phyloP scores from a whole-genome alignment of 2,113 vertebrate genomes.

The Genyomyrus donnyi region DNA sequence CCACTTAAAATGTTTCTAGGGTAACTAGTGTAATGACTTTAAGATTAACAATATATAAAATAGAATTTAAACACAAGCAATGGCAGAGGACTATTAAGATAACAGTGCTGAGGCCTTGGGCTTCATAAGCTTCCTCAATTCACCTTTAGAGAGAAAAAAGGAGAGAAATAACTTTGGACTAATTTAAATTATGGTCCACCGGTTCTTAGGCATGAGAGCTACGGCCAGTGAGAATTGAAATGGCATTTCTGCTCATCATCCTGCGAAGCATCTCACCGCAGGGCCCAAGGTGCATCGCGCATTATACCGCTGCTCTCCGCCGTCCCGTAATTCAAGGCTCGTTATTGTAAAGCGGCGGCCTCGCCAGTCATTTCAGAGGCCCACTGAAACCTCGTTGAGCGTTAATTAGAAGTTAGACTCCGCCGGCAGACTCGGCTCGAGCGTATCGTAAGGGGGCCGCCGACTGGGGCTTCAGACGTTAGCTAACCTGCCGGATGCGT shows the following conservation, averaged over 20 bases:
- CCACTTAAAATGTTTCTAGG: not conserved
- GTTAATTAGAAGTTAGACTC: not conserved
- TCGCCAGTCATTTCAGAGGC: not conserved
- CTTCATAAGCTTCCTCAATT: not conserved
- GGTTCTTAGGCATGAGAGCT: not conserved
- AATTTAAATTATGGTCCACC: slow-evolving; percentile 13
- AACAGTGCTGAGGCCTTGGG: not conserved
- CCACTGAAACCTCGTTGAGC: not conserved
- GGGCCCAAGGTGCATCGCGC: not conserved
- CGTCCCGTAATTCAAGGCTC: not conserved
- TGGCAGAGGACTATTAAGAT: not conserved
- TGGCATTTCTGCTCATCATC: slow-evolving; percentile 20
- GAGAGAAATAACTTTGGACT: slow-evolving; percentile 17
- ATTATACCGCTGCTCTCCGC: not conserved
- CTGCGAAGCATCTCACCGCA: not conserved
- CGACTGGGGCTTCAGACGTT: not conserved
- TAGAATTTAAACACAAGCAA: not conserved
- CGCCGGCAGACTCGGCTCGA: not conserved
- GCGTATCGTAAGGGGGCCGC: too few relatives aligned
- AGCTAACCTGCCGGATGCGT: not conserved
- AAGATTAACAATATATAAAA: not conserved
- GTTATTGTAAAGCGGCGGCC: not conserved
- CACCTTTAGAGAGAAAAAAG: slow-evolving; percentile 7
- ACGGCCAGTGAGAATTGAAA: slow-evolving; percentile 2
- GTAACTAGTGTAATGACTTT: not conserved